phyloP scores from a whole-genome alignment of 2,888 invertebrate genomes.

The Luffia ferchaultella region DNA sequence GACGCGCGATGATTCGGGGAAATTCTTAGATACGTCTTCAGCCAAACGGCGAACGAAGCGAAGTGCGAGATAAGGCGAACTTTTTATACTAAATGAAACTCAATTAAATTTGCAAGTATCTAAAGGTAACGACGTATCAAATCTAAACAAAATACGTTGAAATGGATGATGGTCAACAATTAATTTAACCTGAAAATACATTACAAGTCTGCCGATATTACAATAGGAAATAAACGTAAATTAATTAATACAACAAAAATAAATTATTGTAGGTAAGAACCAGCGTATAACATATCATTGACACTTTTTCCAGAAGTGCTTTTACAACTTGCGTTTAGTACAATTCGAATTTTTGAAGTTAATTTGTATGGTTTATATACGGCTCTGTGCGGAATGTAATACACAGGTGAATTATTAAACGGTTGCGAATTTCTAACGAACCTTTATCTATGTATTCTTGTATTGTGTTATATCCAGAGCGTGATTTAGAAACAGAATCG shows the following conservation, averaged over 20 bases:
- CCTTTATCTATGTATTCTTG: too few species aligned
- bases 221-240: slow-evolving; percentile 13
- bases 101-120: neutral
- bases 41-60: slow-evolving; percentile 12
- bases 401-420: too few species aligned
- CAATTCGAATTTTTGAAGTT: neutral
- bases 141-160: slow-evolving; percentile 3
- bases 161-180: neutral
- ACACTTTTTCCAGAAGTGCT: slow-evolving; percentile 9
- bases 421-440: too few species aligned
- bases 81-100: neutral
- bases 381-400: too few species aligned
- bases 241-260: too few species aligned
- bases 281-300: slow-evolving; percentile 12
- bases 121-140: neutral
- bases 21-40: slow-evolving; percentile 5
- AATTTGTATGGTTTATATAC: too few species aligned
- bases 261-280: slow-evolving; percentile 13
- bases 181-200: slow-evolving; percentile 10
- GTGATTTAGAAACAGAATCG: too few species aligned
- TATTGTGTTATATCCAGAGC: too few species aligned
- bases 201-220: slow-evolving; percentile 11
- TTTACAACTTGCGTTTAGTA: slow-evolving; percentile 9
- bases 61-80: slow-evolving; percentile 2
- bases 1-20: slow-evolving; percentile 6